Base-by-base conservation (phyloP, 2,797 vertebrate genomes). In the Phataginus tricuspis region DNA sequence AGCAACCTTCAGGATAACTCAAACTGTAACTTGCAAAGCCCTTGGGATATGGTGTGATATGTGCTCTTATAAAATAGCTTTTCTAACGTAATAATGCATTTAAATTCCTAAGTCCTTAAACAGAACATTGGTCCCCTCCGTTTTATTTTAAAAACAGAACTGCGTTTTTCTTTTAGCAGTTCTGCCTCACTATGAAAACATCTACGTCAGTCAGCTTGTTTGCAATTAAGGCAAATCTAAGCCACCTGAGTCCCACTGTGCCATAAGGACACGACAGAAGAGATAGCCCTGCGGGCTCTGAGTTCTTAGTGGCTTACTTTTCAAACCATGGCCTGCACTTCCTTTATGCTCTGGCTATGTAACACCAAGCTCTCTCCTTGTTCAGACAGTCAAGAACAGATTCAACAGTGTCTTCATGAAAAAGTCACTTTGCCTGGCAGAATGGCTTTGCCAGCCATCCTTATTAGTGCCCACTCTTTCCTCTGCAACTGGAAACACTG, bases 1-100 rank as follows among this genome's bases (percentile, higher is more conserved):
- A 96, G 95, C 96, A 97, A 91, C 86, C 94, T 97, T 97, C 94
- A 87, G 96, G 96, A 93, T 96, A 98, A 97, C 94, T 97, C 97
- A 96, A 97, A 95, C 97, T 97, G 96, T 95, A 98, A 82, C 75
- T 34, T 87, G 69, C 92, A 80, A 91, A 92, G 59, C 42, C 71
- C 72, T 42, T 80, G 45, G 77, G 34, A 90, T 79, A 66, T 2
- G 64, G 71, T 31, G 53, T 79, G 51, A 39, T n/a, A 91, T 21
- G 45, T 19, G 64, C 25, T 88, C 74, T 96, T 91, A 78, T 89
- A 80, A 96, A 95, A 82, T 27, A 45, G 75, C 42, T 95, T 68
- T 94, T 85, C 51, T 3, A 78, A 93, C 45, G 63, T 6, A 51
- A 91, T 64, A 78, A 94, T 45, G 49, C 57, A 74, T 79, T 59